Base-by-base conservation (phyloP, 1,140 invertebrate genomes). In the Grapholita molesta region DNA sequence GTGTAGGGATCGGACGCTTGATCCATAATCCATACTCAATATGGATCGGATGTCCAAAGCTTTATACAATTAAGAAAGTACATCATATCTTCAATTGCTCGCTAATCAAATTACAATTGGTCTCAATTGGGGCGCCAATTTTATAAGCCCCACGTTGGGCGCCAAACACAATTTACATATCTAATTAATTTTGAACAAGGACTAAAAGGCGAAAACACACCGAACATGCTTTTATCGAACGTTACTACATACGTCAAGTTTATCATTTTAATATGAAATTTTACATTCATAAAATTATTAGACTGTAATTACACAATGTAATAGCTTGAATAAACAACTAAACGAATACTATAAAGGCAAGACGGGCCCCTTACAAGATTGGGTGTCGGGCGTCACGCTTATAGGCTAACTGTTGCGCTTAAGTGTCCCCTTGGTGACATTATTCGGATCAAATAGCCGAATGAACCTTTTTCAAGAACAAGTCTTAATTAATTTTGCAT, bases 401-500 rank as follows among this genome's bases (percentile, higher is more conserved):
- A 74, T 73, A 65, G 71, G 70, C 72, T 73, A 79, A 76, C 77
- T 79, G 77, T 79, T 79, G 77, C 77, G 74, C 21, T 65, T 72
- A 30, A 78, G 38, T 35, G 48, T 64, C 70, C 72, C 57, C 74
- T 18, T 15, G 72, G 71, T 48, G 30, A 67, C 57, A 74, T 74
- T 66, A 72, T 73, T 67, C 66, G 64, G 2, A 64, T 57, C 66
- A 74, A 65, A 76, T 71, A 71, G 72, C 67, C 67, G 71, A 73
- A 61, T 61, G 55, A 61, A 61, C 55, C 30, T 30, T 21, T 61
- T 8, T 61, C 25, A 61, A 30, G 55, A 12, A n/a, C n/a, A n/a
- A n/a, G n/a, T n/a, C n/a, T n/a, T n/a, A n/a, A n/a, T n/a, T n/a
- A n/a, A n/a, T n/a, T n/a, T 38, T 15, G n/a, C 35, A 38, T 5